A percentile compares a stretch with the other conserved stretches of the same genome.
These are phyloP conservation scores for Enteromius trimaculatus DNA, from an alignment of 2,797 vertebrate species.

Conservation along the genomic window DNA sequence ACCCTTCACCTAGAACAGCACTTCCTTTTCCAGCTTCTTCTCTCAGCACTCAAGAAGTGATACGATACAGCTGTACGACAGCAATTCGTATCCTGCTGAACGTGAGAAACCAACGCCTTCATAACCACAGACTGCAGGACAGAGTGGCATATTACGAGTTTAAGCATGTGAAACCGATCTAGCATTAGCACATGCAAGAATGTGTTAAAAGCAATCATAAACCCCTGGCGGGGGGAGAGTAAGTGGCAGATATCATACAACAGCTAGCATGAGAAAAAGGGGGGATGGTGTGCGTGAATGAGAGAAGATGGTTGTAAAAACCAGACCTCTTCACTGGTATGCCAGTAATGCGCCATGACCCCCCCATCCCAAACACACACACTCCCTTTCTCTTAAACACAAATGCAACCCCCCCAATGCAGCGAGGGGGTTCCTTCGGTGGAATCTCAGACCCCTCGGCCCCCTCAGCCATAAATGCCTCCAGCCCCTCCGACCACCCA, in stretches of 20 bases:
- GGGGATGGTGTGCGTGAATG: slow-evolving; percentile 9
- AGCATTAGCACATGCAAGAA: slow-evolving; percentile 22
- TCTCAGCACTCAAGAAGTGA: slow-evolving; percentile 61
- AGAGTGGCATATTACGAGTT: background rate
- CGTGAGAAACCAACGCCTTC: slow-evolving; percentile 75
- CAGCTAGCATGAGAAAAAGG: background rate
- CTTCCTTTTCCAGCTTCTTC: slow-evolving; percentile 17
- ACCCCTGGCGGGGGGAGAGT: background rate
- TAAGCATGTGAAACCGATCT: slow-evolving; percentile 18
- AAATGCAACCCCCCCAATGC: slow-evolving; percentile 30
- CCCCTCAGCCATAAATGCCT: slow-evolving; percentile 48
- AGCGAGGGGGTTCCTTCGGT: slow-evolving; percentile 17
- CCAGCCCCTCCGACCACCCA: slow-evolving; percentile 36
- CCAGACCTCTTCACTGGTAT: slow-evolving; percentile 58
- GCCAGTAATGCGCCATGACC: slow-evolving; percentile 55
- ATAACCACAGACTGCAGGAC: slow-evolving; percentile 59
- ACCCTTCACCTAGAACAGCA: slow-evolving; percentile 30
- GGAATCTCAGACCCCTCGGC: slow-evolving; percentile 52
- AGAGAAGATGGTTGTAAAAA: slow-evolving; percentile 45
- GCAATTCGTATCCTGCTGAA: slow-evolving; percentile 68
- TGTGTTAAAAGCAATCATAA: slow-evolving; percentile 36
- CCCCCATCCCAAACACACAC: slow-evolving; percentile 21
- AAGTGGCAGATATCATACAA: slow-evolving; percentile 18
- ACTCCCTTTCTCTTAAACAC: slow-evolving; percentile 49
- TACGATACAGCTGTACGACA: slow-evolving; percentile 70